Evolutionary conservation across 1,140 invertebrate genomes (phyloP).

Genomic region (Drosophila arizonae): DNA sequence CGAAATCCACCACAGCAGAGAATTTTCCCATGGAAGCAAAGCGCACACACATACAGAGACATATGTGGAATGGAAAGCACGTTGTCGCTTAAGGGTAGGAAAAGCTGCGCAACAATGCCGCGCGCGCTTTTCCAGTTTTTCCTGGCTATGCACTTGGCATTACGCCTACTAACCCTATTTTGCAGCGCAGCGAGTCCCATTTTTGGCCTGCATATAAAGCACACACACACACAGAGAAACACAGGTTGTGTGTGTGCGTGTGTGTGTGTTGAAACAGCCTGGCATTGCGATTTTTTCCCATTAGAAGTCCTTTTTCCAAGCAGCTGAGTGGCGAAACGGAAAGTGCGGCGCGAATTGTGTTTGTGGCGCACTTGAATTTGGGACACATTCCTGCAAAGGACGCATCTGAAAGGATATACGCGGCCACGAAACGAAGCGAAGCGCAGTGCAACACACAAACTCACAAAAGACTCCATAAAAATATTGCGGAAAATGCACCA

Average conservation of each 20-base stretch:
- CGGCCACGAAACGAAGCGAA: not conserved
- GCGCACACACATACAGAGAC: slow-evolving; percentile 4
- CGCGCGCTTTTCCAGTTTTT: slow-evolving; percentile 71
- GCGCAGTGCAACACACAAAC: too few relatives aligned
- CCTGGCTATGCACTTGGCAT: slow-evolving; percentile 82
- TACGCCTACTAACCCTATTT: slow-evolving; percentile 83
- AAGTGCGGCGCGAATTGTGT: slow-evolving; percentile 70
- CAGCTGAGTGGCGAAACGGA: slow-evolving; percentile 70
- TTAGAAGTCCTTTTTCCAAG: slow-evolving; percentile 53
- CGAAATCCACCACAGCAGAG: slow-evolving; percentile 7
- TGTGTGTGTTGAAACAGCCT: not conserved
- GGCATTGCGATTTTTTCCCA: slow-evolving; percentile 58
- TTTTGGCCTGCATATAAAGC: slow-evolving; percentile 61
- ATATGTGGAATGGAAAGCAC: slow-evolving; percentile 19
- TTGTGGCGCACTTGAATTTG: slow-evolving; percentile 79
- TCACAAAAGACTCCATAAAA: not conserved
- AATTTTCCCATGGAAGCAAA: slow-evolving; percentile 31
- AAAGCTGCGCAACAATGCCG: slow-evolving; percentile 70
- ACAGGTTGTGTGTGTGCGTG: not conserved
- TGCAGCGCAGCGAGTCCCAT: slow-evolving; percentile 81
- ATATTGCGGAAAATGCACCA: not conserved
- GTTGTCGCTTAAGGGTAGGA: slow-evolving; percentile 62
- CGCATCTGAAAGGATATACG: slow-evolving; percentile 52
- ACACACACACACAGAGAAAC: slow-evolving; percentile 24
- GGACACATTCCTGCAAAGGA: slow-evolving; percentile 81